These are phyloP conservation scores for Bhutanitis thaidina DNA, from an alignment of 2,888 invertebrate genomes.

Conservation along the genomic window DNA sequence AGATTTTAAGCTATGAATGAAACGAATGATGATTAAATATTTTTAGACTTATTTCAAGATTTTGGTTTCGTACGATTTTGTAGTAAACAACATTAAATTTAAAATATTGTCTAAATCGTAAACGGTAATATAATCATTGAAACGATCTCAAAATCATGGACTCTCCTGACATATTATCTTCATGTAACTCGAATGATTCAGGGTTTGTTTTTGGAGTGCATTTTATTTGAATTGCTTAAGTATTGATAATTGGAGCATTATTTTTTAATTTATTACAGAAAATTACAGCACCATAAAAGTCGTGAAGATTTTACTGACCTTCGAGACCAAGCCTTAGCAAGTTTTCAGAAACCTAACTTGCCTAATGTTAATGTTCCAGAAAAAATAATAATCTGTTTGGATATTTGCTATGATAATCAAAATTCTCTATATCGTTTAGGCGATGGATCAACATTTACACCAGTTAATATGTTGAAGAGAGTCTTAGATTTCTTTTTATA, in stretches of 20 bases:
- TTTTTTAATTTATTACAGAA: constrained; percentile 23
- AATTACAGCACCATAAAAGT: constrained; percentile 10
- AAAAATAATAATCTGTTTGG: constrained; percentile 82
- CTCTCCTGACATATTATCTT: constrained; percentile 39
- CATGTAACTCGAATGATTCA: constrained; percentile 30
- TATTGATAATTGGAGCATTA: too few species aligned
- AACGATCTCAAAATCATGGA: too few species aligned
- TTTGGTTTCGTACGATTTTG: too few species aligned
- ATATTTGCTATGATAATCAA: constrained; percentile 79
- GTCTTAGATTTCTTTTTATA: constrained; percentile 82
- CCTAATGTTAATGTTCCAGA: constrained; percentile 80
- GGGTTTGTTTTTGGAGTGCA: constrained; percentile 16
- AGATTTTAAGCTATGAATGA: too few species aligned
- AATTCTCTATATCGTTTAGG: constrained; percentile 73
- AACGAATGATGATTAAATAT: too few species aligned
- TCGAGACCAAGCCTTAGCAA: constrained; percentile 59
- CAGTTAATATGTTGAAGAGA: constrained; percentile 82
- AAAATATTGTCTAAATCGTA: too few species aligned
- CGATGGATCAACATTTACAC: constrained; percentile 76
- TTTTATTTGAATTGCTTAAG: not conserved
- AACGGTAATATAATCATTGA: too few species aligned
- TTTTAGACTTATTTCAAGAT: too few species aligned
- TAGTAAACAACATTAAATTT: too few species aligned
- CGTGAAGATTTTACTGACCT: constrained; percentile 38
- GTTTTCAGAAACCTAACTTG: constrained; percentile 66